phyloP scores from a whole-genome alignment of 2,797 vertebrate species.

The Leuciscus waleckii region DNA sequence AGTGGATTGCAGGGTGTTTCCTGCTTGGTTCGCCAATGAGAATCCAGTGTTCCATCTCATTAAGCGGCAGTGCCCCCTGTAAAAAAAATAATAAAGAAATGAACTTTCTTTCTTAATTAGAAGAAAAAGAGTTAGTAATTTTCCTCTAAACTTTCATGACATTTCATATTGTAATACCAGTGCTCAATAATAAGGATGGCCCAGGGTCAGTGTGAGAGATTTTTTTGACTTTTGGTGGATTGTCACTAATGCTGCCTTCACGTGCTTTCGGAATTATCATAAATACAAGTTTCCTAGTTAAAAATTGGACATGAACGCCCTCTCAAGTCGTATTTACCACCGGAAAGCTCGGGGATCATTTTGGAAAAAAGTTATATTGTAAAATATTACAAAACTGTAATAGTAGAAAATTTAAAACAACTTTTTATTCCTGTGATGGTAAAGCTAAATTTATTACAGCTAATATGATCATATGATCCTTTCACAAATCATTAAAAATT shows the following conservation, averaged over 20 bases:
- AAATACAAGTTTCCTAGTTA: too few relatives aligned
- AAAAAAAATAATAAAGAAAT: background rate
- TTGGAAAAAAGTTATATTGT: background rate
- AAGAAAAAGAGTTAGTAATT: background rate
- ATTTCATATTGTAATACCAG: background rate
- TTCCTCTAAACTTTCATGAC: background rate
- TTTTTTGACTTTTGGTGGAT: background rate
- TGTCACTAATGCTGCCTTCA: background rate
- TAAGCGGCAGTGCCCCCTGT: slow-evolving; percentile 85
- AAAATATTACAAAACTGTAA: background rate
- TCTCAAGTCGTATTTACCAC: too few relatives aligned
- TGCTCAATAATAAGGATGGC: background rate
- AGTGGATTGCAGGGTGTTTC: slow-evolving; percentile 97
- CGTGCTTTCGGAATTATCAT: too few relatives aligned
- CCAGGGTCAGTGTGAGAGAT: background rate
- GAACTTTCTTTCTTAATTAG: background rate
- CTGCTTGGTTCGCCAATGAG: slow-evolving; percentile 97
- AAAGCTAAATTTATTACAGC: background rate
- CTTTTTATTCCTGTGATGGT: background rate
- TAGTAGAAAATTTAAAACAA: background rate
- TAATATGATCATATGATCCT: background rate
- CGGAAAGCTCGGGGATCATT: too few relatives aligned
- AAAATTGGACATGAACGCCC: too few relatives aligned
- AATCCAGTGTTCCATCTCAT: slow-evolving; percentile 96
- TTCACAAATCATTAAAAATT: background rate